A percentile compares a stretch with the other conserved stretches of the same genome.
Conservation (phyloP, 2,797 vertebrate genomes). For the Malacoctenus gilli region DNA sequence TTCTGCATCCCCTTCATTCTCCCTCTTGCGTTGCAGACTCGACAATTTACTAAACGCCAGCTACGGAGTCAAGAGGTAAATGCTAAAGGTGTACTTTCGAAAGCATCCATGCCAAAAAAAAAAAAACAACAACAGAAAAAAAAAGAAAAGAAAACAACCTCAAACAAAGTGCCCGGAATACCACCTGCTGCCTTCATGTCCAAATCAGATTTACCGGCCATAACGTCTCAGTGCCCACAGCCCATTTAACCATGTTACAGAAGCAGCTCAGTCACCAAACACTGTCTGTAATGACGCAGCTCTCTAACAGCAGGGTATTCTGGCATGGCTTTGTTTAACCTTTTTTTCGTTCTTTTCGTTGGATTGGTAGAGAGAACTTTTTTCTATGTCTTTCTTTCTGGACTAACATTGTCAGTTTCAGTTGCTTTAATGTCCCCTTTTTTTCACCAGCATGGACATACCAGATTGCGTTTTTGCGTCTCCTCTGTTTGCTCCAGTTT, state of each 20-base stretch:
- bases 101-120: constrained; percentile 85
- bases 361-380: constrained; percentile 76
- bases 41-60: constrained; percentile 99
- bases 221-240: constrained; percentile 55
- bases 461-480: constrained; percentile 88
- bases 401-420: constrained; percentile 88
- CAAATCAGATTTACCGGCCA: constrained; percentile 65
- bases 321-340: constrained; percentile 87
- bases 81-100: constrained; percentile 85
- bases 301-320: constrained; percentile 83
- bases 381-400: constrained; percentile 82
- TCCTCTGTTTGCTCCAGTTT: constrained; percentile 84
- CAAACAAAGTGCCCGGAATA: constrained; percentile 87
- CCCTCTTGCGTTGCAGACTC: constrained; percentile 92
- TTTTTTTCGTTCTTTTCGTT: constrained; percentile 82
- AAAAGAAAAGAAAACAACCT: too few species aligned
- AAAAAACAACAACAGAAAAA: too few species aligned
- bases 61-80: constrained; percentile 99
- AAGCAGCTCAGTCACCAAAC: constrained; percentile 55
- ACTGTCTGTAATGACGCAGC: constrained; percentile 44
- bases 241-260: constrained; percentile 56
- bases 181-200: constrained; percentile 81
- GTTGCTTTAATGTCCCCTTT: constrained; percentile 86
- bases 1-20: constrained; percentile 87
- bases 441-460: constrained; percentile 89